phyloP scores from a whole-genome alignment of 2,113 vertebrate genomes.

The Aspidoscelis tigris region DNA sequence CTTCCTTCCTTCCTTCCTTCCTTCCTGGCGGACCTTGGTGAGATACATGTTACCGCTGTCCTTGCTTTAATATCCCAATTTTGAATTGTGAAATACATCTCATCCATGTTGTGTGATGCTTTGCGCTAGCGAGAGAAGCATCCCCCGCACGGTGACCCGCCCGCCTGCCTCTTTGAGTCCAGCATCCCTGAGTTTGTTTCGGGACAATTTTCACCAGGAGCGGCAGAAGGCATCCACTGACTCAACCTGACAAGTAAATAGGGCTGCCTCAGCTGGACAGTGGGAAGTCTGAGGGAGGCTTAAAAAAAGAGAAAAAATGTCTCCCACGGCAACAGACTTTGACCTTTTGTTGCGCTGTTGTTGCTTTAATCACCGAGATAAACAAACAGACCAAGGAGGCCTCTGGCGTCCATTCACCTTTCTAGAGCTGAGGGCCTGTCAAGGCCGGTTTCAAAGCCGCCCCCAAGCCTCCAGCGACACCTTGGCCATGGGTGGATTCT shows the following conservation, averaged over 20 bases:
- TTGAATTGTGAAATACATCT: too few species aligned
- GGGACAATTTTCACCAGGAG: constrained; percentile 12
- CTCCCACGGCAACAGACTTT: constrained; percentile 69
- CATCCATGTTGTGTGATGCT: too few species aligned
- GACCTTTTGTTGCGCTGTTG: constrained; percentile 67
- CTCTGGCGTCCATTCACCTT: constrained; percentile 68
- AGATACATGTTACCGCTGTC: too few species aligned
- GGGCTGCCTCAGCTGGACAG: not conserved
- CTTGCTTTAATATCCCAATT: too few species aligned
- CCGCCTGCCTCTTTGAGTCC: too few species aligned
- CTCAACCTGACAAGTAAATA: constrained; percentile 23
- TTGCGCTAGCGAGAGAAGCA: too few species aligned
- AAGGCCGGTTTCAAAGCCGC: constrained; percentile 57
- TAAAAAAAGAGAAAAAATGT: constrained; percentile 52
- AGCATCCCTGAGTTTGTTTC: not conserved
- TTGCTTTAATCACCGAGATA: constrained; percentile 61
- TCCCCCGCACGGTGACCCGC: too few species aligned
- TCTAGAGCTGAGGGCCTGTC: constrained; percentile 62
- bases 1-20: too few species aligned
- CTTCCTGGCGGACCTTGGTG: too few species aligned
- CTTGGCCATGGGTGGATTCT: constrained; percentile 35
- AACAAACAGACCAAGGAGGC: constrained; percentile 63
- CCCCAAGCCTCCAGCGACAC: constrained; percentile 26
- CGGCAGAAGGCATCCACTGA: constrained; percentile 44
- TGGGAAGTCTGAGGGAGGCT: constrained; percentile 51